Conservation (phyloP, 2,797 vertebrate genomes). For the Ispidina picta region DNA sequence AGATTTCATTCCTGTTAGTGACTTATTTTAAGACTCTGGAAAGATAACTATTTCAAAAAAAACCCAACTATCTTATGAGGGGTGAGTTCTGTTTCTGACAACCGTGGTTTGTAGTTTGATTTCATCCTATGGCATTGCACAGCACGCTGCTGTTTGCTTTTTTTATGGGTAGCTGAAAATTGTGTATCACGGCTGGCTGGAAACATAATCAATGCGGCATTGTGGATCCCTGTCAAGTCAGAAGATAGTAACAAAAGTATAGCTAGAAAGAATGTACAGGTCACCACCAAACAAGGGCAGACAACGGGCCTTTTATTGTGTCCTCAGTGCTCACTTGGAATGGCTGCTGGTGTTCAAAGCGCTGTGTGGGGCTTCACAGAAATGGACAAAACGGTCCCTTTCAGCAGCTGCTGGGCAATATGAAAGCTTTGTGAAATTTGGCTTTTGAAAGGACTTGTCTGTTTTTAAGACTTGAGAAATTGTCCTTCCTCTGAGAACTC, state of each 20-base stretch:
- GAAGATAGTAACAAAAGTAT: slow-evolving; percentile 47
- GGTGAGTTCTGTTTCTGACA: background rate
- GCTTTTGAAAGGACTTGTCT: background rate
- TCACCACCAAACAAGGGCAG: slow-evolving; percentile 17
- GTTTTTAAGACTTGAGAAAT: background rate
- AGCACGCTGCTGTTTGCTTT: background rate
- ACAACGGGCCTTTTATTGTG: slow-evolving; percentile 13
- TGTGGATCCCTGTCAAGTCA: slow-evolving; percentile 48
- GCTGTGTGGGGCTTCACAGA: slow-evolving; percentile 22
- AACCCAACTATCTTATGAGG: fast-evolving
- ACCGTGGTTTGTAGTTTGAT: background rate
- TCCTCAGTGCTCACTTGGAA: slow-evolving; percentile 35
- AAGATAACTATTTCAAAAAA: background rate
- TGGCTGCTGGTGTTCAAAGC: background rate
- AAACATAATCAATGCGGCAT: slow-evolving; percentile 13
- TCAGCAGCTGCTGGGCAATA: background rate
- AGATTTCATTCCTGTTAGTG: background rate
- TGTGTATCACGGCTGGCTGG: background rate
- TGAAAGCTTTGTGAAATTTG: background rate
- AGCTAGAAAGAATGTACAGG: slow-evolving; percentile 29
- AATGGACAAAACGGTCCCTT: background rate
- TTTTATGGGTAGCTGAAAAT: background rate
- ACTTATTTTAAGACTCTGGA: background rate
- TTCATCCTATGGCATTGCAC: background rate
- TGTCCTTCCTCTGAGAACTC: background rate